Evolutionary conservation across 2,797 vertebrate genomes (phyloP), one percentile per base, ranked within the genome.

Genomic region (Crocodylus rhombifer): DNA sequence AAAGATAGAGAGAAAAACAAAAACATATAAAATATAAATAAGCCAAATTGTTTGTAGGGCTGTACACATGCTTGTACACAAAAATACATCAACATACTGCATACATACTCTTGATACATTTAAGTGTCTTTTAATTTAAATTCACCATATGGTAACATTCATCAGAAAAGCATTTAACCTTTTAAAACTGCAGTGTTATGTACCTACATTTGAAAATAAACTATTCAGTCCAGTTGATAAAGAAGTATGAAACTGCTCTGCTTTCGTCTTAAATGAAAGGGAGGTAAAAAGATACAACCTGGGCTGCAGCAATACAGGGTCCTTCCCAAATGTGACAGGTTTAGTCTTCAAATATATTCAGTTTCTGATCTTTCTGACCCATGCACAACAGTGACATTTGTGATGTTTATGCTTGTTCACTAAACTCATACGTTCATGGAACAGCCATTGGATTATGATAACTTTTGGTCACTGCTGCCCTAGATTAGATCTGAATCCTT

Each of bases 391-490:
- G 65, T 69, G 30, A 20, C 6, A 33, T 69, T 69, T 69, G 16
- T 36, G 30, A 33, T 69, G 16, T 6, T 30, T 67, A 33, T 28
- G 28, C 10, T 9, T 75, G 75, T 88, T 64, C 79, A 42, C 16
- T 20, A 60, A 51, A 25, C 33, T 33, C 20, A 76, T 25, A 15
- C 20, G 30, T 90, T 58, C 42, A 36, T 15, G 6, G 30, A 67
- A 25, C 13, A 77, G 82, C 65, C 30, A 86, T n/a, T 65, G 21
- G 14, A 30, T 3, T 30, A 15, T 74, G 28, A 67, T 74, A 85
- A 60, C 0, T 1, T 20, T 80, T 55, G 0, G 0, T 60, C 13
- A 65, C 67, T 80, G 57, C 26, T 61, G 28, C 60, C 2, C 1
- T 64, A 62, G 13, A 64, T 0, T 1, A 61, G 21, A 65, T 79